Base-by-base conservation (phyloP, 2,888 invertebrate species). In the Drosophila neonasuta region DNA sequence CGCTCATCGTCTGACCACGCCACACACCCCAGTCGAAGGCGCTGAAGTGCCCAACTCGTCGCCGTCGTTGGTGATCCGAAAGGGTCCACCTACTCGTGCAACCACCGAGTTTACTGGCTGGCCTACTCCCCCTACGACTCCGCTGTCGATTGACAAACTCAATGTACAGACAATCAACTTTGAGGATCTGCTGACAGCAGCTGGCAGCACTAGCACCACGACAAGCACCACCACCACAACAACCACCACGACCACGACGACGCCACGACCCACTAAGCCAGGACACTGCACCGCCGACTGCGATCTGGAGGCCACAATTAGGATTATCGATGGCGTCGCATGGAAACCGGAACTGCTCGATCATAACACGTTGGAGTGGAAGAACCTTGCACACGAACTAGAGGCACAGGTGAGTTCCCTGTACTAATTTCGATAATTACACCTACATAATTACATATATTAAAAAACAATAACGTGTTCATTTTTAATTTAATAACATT, bases 31-130 rank as follows among this genome's bases (percentile, higher is more conserved):
- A 9, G 89, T 76, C 2, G 91, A 91, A 39, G 73, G 41, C 4
- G 89, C 77, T 15, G 90, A 2, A 10, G 49, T 13, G 30, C 92
- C 52, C 8, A 8, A 92, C 4, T 60, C 71, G 0, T 90, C 91
- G 1, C 92, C 92, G 0, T 89, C 91, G 0, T 95, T 95, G 6
- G 93, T 94, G 55, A 96, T 97, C 79, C 94, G 95, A 71, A 96
- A 95, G 90, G 97, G 96, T 76, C 96, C 96, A 93, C 97, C 97
- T 1, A 93, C 93, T 20, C 95, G 97, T 94, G 95, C 95, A 20
- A 96, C 96, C 8, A 97, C 97, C 15, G 96, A 96, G 90, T 97
- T 97, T 83, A 97, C 96, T 11, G 97, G 97, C 13, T 97, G 97
- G 97, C 96, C 97, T 10, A 95, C 96, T 0, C 95, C 96, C 6